These are phyloP conservation scores for Cynopterus brachyotis DNA, from an alignment of 2,113 vertebrate genomes.

Conservation along the genomic window DNA sequence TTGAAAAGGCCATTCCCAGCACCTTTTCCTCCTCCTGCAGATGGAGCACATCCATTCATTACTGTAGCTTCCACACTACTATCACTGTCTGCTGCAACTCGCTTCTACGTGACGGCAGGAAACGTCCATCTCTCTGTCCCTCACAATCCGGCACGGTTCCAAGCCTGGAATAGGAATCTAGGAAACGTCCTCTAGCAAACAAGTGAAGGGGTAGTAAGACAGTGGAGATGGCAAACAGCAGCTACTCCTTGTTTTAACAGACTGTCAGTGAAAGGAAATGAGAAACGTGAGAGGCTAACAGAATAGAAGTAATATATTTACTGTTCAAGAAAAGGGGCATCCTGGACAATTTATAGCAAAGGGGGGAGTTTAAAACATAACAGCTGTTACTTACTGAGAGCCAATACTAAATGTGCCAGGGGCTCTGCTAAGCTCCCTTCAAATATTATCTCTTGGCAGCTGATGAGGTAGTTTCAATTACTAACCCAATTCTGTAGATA, in stretches of 20 bases:
- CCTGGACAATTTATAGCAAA: neutral
- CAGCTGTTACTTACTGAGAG: neutral
- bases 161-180: neutral
- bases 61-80: fast-evolving
- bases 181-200: neutral
- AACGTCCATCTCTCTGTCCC: neutral
- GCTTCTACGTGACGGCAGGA: neutral
- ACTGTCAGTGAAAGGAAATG: neutral
- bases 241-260: neutral
- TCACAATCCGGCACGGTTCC: neutral
- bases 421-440: neutral
- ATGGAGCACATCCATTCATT: neutral
- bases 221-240: neutral
- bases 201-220: neutral
- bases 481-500: neutral
- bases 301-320: neutral
- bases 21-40: neutral
- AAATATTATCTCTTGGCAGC: neutral
- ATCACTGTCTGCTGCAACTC: neutral
- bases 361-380: neutral
- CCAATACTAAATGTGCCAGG: neutral
- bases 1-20: neutral
- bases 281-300: neutral
- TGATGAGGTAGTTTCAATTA: neutral
- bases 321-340: neutral